Evolutionary conservation across 1,140 invertebrate species (phyloP), one percentile per base, ranked within the genome.

Genomic region (Frieseomelitta varia): DNA sequence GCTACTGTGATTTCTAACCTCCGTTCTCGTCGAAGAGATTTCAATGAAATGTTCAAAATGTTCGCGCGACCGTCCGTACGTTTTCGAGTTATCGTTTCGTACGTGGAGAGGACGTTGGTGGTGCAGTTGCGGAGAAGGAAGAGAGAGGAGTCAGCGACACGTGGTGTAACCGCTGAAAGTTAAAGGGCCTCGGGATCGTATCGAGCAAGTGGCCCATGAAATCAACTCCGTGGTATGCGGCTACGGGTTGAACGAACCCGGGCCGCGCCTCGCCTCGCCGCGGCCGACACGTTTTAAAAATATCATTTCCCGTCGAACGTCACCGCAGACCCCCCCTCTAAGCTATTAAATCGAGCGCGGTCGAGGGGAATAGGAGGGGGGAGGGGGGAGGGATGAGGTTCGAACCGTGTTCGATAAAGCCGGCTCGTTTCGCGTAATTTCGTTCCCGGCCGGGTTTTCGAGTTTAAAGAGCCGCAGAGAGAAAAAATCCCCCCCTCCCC

Each of bases 151-250:
- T 3, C 19, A 21, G 19, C 30, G 14, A 51, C 65, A 56, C 73
- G 8, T 24, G 17, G n/a, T n/a, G n/a, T 74, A 85, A 86, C 79
- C 61, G 27, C n/a, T 27, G 61, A 80, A 79, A 79, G 65, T 86
- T 83, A 78, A 82, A 63, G 58, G 53, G 17, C n/a, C 34, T 39
- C 2, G 65, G 58, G 53, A 39, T 58, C 55, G 56, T 72, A 58
- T 58, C 30, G 55, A 85, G 24, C 34, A 71, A 77, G 47, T 80
- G 78, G 39, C 63, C 53, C 63, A 72, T 74, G 69, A 83, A 81
- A 86, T 86, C 69, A 53, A 87, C 11, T 61, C 34, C 30, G 51
- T 63, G 53, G 39, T 47, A 53, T 78, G 58, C 71, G 55, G 53
- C 21, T 61, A 6, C 3, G 47, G 69, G 55, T 56, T 69, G 34